Base-by-base conservation (phyloP, 1,140 invertebrate genomes). In the Sinella curviseta region DNA sequence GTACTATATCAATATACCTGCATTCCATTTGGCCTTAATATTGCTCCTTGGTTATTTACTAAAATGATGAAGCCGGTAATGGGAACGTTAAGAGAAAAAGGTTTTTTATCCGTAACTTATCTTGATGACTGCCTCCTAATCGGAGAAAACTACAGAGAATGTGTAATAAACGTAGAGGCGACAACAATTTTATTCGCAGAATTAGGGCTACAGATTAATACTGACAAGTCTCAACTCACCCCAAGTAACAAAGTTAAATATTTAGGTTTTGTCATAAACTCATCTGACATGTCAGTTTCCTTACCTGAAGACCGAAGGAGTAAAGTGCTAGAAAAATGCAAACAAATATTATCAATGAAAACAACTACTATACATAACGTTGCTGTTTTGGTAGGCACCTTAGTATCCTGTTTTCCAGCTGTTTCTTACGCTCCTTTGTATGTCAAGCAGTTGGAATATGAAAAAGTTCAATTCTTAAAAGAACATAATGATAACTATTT, bases 51-150 rank as follows among this genome's bases (percentile, higher is more conserved):
- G 24, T 14, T 79, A n/a, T n/a, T 79, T 54, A 78, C 73, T 31
- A 79, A 79, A 57, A 0, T 81, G 0, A 30, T 81, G 60, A 81
- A 76, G n/a, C 77, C 78, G 0, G 60, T 81, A 0, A 8, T 77
- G 17, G 36, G 34, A 30, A 24, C 1, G 0, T 36, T 81, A 1
- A 28, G 80, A 30, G 20, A 1, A 36, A 24, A 60, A 17, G 80
- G 80, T 1, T 28, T 76, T 8, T 1, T 16, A 24, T 48, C 73
- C 4, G 55, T 81, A 28, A 24, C 24, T 1, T 81, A 79, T 33
- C 57, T 79, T 60, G 80, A 81, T 74, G 78, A 81, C 36, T 48
- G 60, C 54, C 74, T 81, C 8, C 20, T 54, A 1, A 0, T 76
- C 0, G 48, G 77, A 0, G 26, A 70, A 30, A 60, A 8, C 24